Evolutionary conservation across 2,888 invertebrate species (phyloP).

Genomic region (Coleophora deauratella): DNA sequence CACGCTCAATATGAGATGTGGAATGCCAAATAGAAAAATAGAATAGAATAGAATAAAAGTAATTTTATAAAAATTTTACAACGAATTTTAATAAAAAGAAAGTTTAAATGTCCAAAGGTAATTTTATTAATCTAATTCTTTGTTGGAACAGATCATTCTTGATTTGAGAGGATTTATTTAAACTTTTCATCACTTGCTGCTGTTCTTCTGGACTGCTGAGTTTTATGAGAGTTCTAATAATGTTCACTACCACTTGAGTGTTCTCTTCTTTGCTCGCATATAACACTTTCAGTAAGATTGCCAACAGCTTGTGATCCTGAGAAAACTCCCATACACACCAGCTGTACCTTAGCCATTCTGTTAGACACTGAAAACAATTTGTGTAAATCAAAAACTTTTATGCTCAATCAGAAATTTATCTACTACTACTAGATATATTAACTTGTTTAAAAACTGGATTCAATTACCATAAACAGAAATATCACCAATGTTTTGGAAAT

Average conservation of each 20-base stretch:
- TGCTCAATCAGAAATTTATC: too few species aligned
- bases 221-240: slow-evolving; percentile 39
- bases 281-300: slow-evolving; percentile 45
- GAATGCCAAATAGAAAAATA: too few species aligned
- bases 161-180: slow-evolving; percentile 22
- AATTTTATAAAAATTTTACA: too few species aligned
- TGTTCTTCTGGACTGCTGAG: slow-evolving; percentile 37
- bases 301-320: slow-evolving; percentile 39
- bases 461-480: too few species aligned
- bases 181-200: slow-evolving; percentile 25
- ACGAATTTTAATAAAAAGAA: too few species aligned
- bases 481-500: too few species aligned
- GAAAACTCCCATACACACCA: slow-evolving; percentile 52
- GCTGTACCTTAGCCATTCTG: slow-evolving; percentile 50
- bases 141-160: slow-evolving; percentile 27
- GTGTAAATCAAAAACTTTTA: too few species aligned
- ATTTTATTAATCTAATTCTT: slow-evolving; percentile 21
- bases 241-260: slow-evolving; percentile 28
- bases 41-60: too few species aligned
- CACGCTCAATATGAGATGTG: too few species aligned
- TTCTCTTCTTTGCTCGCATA: slow-evolving; percentile 36
- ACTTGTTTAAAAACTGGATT: too few species aligned
- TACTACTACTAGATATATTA: too few species aligned
- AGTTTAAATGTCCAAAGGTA: too few species aligned
- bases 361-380: slow-evolving; percentile 41